Conservation (phyloP, 2,797 vertebrate species). For the Peromyscus nudipes region DNA sequence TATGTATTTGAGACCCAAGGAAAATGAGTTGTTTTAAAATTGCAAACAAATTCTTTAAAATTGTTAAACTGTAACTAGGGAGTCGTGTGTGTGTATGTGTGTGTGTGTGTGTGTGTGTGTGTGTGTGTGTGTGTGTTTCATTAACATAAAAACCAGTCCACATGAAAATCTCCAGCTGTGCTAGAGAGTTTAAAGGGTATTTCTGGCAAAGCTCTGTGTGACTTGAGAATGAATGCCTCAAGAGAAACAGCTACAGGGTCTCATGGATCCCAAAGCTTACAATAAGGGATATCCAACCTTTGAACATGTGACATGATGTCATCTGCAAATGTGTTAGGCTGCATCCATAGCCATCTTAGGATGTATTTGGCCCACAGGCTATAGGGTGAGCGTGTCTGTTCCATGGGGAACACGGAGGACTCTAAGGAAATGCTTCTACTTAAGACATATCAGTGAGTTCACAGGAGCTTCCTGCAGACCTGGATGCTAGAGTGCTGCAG, state of each 20-base stretch:
- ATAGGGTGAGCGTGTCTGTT: not conserved
- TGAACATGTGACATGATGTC: not conserved
- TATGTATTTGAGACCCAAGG: conserved; percentile 56
- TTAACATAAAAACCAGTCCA: conserved; percentile 64
- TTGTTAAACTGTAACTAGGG: conserved; percentile 48
- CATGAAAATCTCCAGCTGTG: not conserved
- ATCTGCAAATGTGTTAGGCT: not conserved
- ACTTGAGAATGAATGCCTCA: conserved; percentile 14
- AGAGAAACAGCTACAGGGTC: not conserved
- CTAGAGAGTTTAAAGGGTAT: conserved; percentile 18
- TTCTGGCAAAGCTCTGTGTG: conserved; percentile 19
- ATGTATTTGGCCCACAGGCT: not conserved
- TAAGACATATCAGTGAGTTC: not conserved
- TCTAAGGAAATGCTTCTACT: not conserved
- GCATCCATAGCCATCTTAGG: not conserved
- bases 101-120: no score
- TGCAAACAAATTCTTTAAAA: conserved; percentile 55
- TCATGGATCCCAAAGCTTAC: not conserved
- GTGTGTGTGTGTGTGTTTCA: conserved; percentile 21
- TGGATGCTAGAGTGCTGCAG: not conserved
- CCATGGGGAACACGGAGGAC: not conserved
- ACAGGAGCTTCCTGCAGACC: conserved; percentile 24
- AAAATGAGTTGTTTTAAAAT: conserved; percentile 2
- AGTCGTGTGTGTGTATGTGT: conserved; percentile 12
- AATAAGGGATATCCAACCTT: not conserved